Percentiles rank a stretch among this genome's conserved stretches.
These are phyloP conservation scores for Cryptotermes secundus DNA, from an alignment of 1,140 invertebrate species.

Conservation along the genomic window DNA sequence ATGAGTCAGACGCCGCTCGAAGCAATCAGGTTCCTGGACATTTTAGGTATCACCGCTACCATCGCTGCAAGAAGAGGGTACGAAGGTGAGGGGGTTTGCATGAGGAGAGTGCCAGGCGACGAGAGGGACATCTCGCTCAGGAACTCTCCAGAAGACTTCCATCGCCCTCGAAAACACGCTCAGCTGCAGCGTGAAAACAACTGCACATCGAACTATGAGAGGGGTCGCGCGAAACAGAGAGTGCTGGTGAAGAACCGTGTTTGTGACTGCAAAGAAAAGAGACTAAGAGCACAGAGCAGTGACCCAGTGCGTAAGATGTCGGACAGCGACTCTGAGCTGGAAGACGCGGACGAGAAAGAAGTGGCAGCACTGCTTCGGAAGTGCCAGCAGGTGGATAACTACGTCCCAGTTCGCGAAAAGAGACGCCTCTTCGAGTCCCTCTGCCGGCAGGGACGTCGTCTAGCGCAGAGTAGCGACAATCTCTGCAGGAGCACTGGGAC, in stretches of 20 bases:
- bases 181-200: slow-evolving; percentile 25
- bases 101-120: no score
- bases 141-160: no score
- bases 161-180: no score
- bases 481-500: slow-evolving; percentile 45
- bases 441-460: slow-evolving; percentile 53
- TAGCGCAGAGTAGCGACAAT: slow-evolving; percentile 53
- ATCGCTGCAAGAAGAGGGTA: background rate
- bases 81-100: no score
- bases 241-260: background rate
- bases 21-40: slow-evolving; percentile 49
- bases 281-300: no score
- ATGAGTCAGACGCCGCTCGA: slow-evolving; percentile 64
- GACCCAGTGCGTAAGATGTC: slow-evolving; percentile 32
- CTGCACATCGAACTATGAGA: background rate
- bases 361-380: slow-evolving; percentile 54
- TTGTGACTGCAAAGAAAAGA: background rate
- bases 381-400: slow-evolving; percentile 59
- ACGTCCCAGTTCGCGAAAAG: slow-evolving; percentile 62
- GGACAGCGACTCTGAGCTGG: slow-evolving; percentile 23
- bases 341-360: slow-evolving; percentile 44
- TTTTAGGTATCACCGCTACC: slow-evolving; percentile 50
- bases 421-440: slow-evolving; percentile 60
- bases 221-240: slow-evolving; percentile 35
- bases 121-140: no score